Conservation (phyloP, 2,888 invertebrate species). For the Unio pictorum region DNA sequence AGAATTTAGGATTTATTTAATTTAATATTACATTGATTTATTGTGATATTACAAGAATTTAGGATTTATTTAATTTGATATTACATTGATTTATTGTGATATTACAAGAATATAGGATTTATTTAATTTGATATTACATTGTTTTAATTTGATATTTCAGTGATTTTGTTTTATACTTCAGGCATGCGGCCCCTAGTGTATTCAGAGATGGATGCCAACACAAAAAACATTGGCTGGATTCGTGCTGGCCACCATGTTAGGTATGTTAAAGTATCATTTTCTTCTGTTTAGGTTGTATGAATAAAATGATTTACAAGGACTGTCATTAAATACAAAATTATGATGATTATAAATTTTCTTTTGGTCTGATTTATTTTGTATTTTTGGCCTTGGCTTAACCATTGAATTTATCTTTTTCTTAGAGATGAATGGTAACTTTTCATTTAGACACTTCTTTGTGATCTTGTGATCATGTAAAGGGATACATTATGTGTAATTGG, state of each 20-base stretch:
- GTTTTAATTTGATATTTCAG: background rate
- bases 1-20: too few species aligned
- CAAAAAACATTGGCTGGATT: constrained; percentile 63
- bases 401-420: background rate
- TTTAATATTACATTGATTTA: too few species aligned
- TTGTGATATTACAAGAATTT: too few species aligned
- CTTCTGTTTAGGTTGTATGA: background rate
- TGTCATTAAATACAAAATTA: too few species aligned
- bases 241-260: constrained; percentile 68
- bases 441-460: too few species aligned
- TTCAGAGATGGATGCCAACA: constrained; percentile 64
- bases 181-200: constrained; percentile 70
- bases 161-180: constrained; percentile 26
- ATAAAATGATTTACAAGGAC: background rate
- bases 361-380: background rate
- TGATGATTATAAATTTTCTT: background rate
- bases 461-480: too few species aligned
- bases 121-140: background rate
- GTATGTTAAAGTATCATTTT: constrained; percentile 28
- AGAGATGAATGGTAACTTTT: too few species aligned
- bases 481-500: too few species aligned
- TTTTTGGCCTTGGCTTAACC: background rate
- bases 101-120: too few species aligned
- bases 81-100: too few species aligned
- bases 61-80: too few species aligned